Percentiles rank a stretch among this genome's conserved stretches.
Conservation (phyloP, 2,113 vertebrate genomes). For the Nannospalax galili region DNA sequence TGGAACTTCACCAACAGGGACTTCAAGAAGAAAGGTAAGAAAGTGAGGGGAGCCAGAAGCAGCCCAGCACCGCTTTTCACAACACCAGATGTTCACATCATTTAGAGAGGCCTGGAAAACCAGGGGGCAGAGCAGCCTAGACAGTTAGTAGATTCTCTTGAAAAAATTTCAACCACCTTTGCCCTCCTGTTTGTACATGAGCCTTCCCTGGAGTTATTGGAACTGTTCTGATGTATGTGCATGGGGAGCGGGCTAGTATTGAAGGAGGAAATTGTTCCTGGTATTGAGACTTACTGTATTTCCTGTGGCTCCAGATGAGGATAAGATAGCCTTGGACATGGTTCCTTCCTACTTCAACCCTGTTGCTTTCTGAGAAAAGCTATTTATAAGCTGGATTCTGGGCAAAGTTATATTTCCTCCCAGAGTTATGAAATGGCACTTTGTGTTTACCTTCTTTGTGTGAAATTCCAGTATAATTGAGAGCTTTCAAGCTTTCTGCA, state of each 20-base stretch:
- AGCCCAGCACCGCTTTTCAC: fast-evolving
- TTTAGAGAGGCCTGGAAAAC: neutral
- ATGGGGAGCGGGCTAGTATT: neutral
- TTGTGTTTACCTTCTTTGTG: neutral
- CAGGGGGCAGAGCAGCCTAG: neutral
- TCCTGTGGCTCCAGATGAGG: neutral
- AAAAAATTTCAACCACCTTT: neutral
- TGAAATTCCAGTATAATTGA: neutral
- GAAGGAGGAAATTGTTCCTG: neutral
- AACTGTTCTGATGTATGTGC: neutral
- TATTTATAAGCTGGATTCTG: slow-evolving; percentile 22
- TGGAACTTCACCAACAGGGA: slow-evolving; percentile 88
- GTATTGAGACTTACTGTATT: neutral
- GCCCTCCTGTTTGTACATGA: neutral
- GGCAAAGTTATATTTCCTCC: neutral
- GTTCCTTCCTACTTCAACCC: slow-evolving; percentile 1
- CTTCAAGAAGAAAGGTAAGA: slow-evolving; percentile 92
- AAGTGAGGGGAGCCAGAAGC: neutral
- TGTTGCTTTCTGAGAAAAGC: slow-evolving; percentile 46
- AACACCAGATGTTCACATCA: neutral
- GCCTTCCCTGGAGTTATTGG: neutral
- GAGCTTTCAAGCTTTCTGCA: neutral
- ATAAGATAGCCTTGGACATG: neutral
- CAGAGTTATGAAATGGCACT: neutral
- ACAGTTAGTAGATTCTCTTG: neutral